phyloP scores from a whole-genome alignment of 2,797 vertebrate genomes.

The Tympanoctomys barrerae region DNA sequence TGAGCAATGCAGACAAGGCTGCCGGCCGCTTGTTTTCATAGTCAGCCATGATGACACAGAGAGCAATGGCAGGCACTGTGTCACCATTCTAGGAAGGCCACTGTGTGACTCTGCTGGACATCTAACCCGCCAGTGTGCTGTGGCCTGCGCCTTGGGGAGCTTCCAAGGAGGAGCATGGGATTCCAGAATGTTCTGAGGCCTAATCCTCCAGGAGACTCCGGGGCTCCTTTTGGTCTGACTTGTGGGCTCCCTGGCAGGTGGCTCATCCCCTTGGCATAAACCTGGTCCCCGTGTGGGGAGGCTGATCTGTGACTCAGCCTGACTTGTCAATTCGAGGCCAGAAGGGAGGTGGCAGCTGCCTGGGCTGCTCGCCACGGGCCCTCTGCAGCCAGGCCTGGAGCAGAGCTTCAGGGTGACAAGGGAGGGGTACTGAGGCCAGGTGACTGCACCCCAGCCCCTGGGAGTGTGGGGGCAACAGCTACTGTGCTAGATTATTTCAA shows the following conservation, averaged over 20 bases:
- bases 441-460: neutral
- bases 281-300: slow-evolving; percentile 68
- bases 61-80: neutral
- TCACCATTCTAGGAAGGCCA: neutral
- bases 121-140: neutral
- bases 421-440: slow-evolving; percentile 7
- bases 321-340: neutral
- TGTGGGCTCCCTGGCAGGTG: neutral
- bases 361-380: neutral
- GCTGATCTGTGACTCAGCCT: slow-evolving; percentile 71
- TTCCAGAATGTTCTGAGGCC: slow-evolving; percentile 69
- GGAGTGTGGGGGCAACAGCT: neutral
- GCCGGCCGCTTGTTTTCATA: neutral
- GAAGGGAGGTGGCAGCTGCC: slow-evolving; percentile 75
- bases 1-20: too few relatives aligned
- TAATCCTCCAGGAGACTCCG: slow-evolving; percentile 41
- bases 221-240: slow-evolving; percentile 55
- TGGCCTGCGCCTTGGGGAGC: neutral
- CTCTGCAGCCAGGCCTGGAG: neutral
- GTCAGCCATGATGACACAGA: fast-evolving
- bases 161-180: neutral
- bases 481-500: neutral
- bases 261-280: neutral
- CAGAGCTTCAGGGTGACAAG: neutral
- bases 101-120: neutral